Conservation (phyloP, 2,888 invertebrate genomes). For the Leptopilina drosophilae region DNA sequence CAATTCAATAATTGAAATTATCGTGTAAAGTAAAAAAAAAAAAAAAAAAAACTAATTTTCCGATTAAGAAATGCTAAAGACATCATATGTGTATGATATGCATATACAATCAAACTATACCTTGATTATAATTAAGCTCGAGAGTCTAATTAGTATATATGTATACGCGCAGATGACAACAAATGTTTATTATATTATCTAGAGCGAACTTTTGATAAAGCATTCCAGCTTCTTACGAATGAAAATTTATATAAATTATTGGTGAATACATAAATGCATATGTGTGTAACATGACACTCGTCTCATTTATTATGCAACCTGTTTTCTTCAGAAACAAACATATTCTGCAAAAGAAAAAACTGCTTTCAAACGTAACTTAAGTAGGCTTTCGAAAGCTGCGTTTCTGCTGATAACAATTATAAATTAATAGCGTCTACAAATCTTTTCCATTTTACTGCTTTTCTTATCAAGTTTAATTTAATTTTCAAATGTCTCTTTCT, state of each 20-base stretch:
- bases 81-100: neutral
- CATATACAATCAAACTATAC: neutral
- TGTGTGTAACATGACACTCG: neutral
- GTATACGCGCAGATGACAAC: neutral
- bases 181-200: slow-evolving; percentile 21
- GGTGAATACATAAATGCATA: neutral
- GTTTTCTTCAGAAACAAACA: slow-evolving; percentile 2
- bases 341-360: neutral
- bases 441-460: neutral
- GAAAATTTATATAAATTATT: neutral
- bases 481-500: slow-evolving; percentile 1
- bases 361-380: slow-evolving; percentile 2
- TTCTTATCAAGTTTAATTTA: neutral
- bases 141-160: neutral
- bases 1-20: too few relatives aligned
- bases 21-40: too few relatives aligned
- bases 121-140: neutral
- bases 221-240: neutral
- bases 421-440: slow-evolving; percentile 14
- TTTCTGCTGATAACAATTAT: slow-evolving; percentile 15
- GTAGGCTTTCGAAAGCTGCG: slow-evolving; percentile 1
- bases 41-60: too few relatives aligned
- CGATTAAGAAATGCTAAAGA: too few relatives aligned
- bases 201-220: neutral
- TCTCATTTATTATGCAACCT: slow-evolving; percentile 9